These are phyloP conservation scores for Orbicella faveolata DNA, from an alignment of 64 coral and sea anemone species.

Conservation along the genomic window DNA sequence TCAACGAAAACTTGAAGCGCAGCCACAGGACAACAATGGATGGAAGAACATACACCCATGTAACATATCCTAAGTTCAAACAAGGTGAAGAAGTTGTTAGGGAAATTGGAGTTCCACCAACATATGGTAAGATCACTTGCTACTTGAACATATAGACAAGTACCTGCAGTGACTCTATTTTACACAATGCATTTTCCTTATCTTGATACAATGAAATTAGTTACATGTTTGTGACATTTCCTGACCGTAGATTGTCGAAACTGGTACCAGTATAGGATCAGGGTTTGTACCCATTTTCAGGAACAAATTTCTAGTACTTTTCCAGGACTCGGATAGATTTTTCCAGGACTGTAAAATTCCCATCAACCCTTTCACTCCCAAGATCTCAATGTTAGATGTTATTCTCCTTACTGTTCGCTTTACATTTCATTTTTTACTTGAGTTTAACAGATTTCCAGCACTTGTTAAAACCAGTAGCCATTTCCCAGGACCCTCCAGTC, in stretches of 20 bases:
- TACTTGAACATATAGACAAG: neutral
- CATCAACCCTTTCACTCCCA: no score
- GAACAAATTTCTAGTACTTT: neutral
- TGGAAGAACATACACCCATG: neutral
- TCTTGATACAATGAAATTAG: neutral
- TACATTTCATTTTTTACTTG: neutral
- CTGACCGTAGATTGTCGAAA: no score
- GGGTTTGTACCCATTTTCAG: neutral
- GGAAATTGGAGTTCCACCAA: neutral
- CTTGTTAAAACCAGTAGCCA: no score
- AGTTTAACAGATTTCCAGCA: no score
- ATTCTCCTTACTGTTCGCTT: no score
- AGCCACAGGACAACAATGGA: neutral
- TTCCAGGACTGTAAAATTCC: no score
- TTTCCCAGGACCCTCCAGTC: no score
- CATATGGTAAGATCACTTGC: neutral
- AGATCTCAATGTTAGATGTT: no score
- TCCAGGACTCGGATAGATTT: neutral
- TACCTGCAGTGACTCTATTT: neutral
- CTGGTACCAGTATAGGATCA: no score
- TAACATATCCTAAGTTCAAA: constrained; percentile 1
- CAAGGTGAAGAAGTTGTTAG: neutral
- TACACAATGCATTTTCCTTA: neutral
- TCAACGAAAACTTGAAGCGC: neutral
- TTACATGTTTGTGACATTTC: no score